Base-by-base conservation (phyloP, 2,797 vertebrate genomes). In the Rhinatrema bivittatum region DNA sequence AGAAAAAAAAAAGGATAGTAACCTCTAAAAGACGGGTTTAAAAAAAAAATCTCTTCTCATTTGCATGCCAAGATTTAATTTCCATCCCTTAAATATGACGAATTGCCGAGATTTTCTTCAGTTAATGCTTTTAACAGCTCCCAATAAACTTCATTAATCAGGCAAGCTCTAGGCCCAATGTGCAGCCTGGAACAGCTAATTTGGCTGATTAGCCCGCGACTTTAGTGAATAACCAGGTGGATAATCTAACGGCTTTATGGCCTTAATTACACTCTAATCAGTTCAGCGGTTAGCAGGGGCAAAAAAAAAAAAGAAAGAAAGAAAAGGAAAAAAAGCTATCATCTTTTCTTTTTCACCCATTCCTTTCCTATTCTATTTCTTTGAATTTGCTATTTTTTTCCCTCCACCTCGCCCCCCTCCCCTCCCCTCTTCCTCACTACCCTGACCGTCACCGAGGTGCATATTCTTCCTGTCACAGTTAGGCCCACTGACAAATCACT, bases 211-310 rank as follows among this genome's bases (percentile, higher is more conserved):
- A 94, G 90, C 84, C 86, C 50, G 14, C 57, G 82, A 87, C 84
- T 90, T 83, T 85, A 86, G 91, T 88, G 86, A 90, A 91, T 83
- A 89, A 94, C 93, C 93, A 96, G 93, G 93, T 98, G 93, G 91
- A 94, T 94, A 94, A 97, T 95, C 93, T 84, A 81, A 87, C 84
- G 72, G 88, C 91, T 97, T 96, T 91, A 91, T 89, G 85, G 87
- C 87, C 87, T 94, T 96, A 97, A 98, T 97, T 94, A 96, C 72
- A 86, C 87, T 83, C 89, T 97, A 94, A 98, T 98, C 93, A 93
- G 89, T 94, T 94, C 90, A 89, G 87, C 65, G 78, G 78, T 88
- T 88, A 88, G 88, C 85, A n/a, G n/a, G 81, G 82, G 67, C 61
- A 68, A 79, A 77, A 78, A 71, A 78, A 74, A 62, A 69, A 69